Evolutionary conservation across 2,797 vertebrate genomes (phyloP).

Genomic region (Sebastes flavidus): DNA sequence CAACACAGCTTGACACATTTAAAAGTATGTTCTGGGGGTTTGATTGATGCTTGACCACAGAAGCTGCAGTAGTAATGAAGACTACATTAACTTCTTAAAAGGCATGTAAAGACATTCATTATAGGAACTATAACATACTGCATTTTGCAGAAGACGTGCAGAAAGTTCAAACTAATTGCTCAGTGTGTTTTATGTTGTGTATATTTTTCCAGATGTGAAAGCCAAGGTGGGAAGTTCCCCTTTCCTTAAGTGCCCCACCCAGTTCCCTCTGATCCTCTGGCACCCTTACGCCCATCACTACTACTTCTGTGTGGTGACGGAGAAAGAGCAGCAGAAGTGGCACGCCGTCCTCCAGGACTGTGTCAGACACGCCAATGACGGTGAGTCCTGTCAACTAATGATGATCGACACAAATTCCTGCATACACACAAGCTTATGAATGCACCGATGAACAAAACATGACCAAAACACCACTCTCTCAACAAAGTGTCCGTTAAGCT

Average conservation of each 20-base stretch:
- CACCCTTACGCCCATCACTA: slow-evolving; percentile 90
- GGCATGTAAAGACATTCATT: background rate
- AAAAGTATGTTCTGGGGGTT: background rate
- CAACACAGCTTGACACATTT: background rate
- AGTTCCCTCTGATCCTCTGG: slow-evolving; percentile 92
- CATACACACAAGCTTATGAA: background rate
- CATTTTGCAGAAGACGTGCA: background rate
- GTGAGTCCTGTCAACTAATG: slow-evolving; percentile 72
- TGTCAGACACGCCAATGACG: slow-evolving; percentile 90
- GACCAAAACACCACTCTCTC: background rate
- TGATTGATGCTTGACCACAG: background rate
- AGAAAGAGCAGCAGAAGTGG: slow-evolving; percentile 94
- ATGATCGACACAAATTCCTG: background rate
- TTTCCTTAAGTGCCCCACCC: slow-evolving; percentile 89
- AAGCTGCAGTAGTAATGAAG: background rate
- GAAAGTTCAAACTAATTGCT: background rate
- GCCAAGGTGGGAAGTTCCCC: slow-evolving; percentile 86
- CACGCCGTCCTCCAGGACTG: slow-evolving; percentile 93
- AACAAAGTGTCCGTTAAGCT: background rate
- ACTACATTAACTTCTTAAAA: background rate
- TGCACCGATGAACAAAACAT: background rate
- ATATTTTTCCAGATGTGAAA: slow-evolving; percentile 77
- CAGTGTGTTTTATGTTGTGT: background rate
- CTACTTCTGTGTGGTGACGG: slow-evolving; percentile 89
- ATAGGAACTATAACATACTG: background rate